Conservation (phyloP, 1,140 invertebrate genomes). For the Calliopsis andreniformis region DNA sequence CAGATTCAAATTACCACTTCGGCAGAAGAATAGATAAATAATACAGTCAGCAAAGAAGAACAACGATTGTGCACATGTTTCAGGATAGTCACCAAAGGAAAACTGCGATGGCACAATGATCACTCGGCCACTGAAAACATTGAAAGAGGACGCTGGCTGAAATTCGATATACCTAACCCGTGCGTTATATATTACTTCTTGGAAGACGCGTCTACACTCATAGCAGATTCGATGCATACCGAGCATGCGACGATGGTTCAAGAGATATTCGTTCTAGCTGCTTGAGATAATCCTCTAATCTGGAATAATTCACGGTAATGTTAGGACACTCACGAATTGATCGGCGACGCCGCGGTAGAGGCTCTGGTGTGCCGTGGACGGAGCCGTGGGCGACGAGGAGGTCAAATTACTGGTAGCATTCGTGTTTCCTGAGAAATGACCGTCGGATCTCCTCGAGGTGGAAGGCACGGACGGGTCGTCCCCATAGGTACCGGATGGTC, state of each 20-base stretch:
- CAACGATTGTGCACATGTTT: background rate
- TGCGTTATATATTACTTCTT: too few relatives aligned
- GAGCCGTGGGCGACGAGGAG: constrained; percentile 39
- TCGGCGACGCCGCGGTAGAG: constrained; percentile 67
- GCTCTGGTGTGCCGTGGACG: constrained; percentile 52
- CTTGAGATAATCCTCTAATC: background rate
- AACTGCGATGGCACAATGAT: background rate
- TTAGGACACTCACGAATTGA: constrained; percentile 71
- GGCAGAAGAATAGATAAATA: too few relatives aligned
- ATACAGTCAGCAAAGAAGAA: too few relatives aligned
- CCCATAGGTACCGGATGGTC: constrained; percentile 52
- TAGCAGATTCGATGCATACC: too few relatives aligned
- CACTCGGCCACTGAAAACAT: background rate
- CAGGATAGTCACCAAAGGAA: background rate
- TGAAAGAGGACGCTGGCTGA: background rate
- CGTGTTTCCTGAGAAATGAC: constrained; percentile 37
- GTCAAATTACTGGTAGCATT: constrained; percentile 41
- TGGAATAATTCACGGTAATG: background rate
- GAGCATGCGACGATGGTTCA: background rate
- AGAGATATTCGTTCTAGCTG: background rate
- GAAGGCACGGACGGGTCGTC: constrained; percentile 69
- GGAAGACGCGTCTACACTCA: too few relatives aligned
- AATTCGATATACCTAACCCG: background rate
- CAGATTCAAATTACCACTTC: too few relatives aligned
- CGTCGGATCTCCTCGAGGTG: constrained; percentile 68